These are phyloP conservation scores for Tachina lurida DNA, from an alignment of 2,888 invertebrate species.

Conservation along the genomic window DNA sequence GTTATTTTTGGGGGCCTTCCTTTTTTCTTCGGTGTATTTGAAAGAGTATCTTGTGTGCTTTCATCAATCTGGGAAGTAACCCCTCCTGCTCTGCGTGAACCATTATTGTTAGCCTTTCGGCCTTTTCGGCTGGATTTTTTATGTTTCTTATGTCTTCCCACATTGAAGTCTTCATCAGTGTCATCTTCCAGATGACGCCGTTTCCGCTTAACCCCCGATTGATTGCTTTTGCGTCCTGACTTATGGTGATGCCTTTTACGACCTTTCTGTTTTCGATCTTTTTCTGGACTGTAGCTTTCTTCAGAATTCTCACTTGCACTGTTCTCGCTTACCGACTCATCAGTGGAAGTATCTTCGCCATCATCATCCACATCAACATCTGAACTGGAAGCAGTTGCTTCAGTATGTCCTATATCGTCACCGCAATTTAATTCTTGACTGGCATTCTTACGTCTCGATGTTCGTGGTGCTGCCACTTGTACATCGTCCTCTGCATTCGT, in stretches of 20 bases:
- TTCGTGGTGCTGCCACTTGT: slow-evolving; percentile 74
- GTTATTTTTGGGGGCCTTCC: slow-evolving; percentile 75
- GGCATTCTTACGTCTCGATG: slow-evolving; percentile 75
- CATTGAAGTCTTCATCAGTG: slow-evolving; percentile 73
- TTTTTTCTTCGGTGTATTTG: slow-evolving; percentile 76
- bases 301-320: slow-evolving; percentile 83
- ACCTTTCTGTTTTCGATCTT: slow-evolving; percentile 75
- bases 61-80: slow-evolving; percentile 75
- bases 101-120: slow-evolving; percentile 58
- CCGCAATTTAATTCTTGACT: slow-evolving; percentile 77
- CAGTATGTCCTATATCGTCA: slow-evolving; percentile 69
- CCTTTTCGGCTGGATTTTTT: slow-evolving; percentile 54
- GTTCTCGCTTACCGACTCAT: slow-evolving; percentile 74
- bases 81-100: slow-evolving; percentile 39
- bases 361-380: slow-evolving; percentile 73
- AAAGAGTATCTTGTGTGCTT: slow-evolving; percentile 77
- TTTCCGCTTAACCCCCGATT: slow-evolving; percentile 59
- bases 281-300: slow-evolving; percentile 84
- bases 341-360: slow-evolving; percentile 52
- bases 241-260: slow-evolving; percentile 66
- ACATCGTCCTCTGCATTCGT: slow-evolving; percentile 62
- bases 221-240: slow-evolving; percentile 54
- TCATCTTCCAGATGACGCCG: slow-evolving; percentile 73
- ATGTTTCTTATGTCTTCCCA: slow-evolving; percentile 66
- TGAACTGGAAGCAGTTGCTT: slow-evolving; percentile 54